phyloP scores from a whole-genome alignment of 2,113 vertebrate genomes.

The Psittacula cyanocephala region DNA sequence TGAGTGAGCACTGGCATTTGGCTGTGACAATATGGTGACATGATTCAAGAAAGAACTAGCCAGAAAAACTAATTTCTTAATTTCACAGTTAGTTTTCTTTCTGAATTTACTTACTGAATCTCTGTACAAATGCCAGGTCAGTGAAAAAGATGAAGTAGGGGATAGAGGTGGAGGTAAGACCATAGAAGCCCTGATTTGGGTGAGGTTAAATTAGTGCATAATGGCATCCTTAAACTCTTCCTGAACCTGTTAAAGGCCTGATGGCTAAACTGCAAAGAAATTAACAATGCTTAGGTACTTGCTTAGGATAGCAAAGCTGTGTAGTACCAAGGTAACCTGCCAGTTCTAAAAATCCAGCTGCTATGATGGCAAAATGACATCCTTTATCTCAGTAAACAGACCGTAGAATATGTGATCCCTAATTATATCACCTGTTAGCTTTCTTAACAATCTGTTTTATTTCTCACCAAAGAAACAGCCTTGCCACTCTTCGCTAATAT shows the following conservation, averaged over 20 bases:
- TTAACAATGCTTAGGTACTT: not conserved
- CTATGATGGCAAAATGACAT: not conserved
- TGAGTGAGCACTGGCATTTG: slow-evolving; percentile 4
- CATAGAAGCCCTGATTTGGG: not conserved
- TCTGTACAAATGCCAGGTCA: not conserved
- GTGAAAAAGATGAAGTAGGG: not conserved
- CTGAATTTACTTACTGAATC: not conserved
- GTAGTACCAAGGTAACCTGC: not conserved
- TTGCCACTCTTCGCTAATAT: not conserved
- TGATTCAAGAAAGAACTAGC: slow-evolving; percentile 11
- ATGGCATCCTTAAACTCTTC: not conserved
- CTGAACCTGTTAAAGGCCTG: not conserved
- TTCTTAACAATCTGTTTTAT: not conserved
- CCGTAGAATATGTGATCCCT: not conserved
- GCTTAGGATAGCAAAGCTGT: not conserved
- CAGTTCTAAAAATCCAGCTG: not conserved
- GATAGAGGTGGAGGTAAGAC: not conserved
- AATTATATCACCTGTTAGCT: not conserved
- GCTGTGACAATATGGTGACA: not conserved
- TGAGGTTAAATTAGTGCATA: not conserved
- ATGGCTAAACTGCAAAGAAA: not conserved
- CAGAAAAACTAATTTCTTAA: slow-evolving; percentile 5
- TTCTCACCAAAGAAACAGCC: not conserved
- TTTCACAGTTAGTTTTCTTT: not conserved
- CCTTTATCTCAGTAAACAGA: not conserved